phyloP scores from a whole-genome alignment of 2,113 vertebrate species.

The Protomyctophum bolini region DNA sequence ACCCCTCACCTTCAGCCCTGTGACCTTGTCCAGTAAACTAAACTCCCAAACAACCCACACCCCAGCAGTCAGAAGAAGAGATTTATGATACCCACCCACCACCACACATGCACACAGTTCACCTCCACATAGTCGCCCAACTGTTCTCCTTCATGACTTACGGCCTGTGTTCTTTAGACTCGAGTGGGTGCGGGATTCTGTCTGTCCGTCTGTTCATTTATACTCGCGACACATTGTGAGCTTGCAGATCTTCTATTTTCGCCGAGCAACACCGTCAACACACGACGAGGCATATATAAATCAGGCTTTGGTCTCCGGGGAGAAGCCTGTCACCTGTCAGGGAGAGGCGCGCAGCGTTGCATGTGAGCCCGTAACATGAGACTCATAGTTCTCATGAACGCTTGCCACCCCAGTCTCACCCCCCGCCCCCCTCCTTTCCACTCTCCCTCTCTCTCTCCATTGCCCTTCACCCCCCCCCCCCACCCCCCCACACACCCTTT shows the following conservation, averaged over 20 bases:
- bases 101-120: neutral
- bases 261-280: too few relatives aligned
- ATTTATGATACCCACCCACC: too few relatives aligned
- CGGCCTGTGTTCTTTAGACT: too few relatives aligned
- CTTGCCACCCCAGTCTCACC: neutral
- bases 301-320: neutral
- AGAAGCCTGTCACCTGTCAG: conserved; percentile 16
- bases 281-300: too few relatives aligned
- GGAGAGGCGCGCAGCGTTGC: neutral
- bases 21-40: neutral
- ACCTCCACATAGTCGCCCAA: neutral
- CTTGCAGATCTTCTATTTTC: too few relatives aligned
- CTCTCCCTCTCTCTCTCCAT: neutral
- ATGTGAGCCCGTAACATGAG: neutral
- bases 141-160: neutral
- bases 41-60: neutral
- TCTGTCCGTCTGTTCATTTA: too few relatives aligned
- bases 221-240: too few relatives aligned
- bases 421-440: neutral
- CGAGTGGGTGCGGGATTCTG: too few relatives aligned
- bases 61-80: neutral
- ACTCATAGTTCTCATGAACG: neutral
- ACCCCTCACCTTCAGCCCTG: conserved; percentile 11
- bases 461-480: neutral
- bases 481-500: neutral